Conservation (phyloP, 2,888 invertebrate species). For the Cistogaster globosa region DNA sequence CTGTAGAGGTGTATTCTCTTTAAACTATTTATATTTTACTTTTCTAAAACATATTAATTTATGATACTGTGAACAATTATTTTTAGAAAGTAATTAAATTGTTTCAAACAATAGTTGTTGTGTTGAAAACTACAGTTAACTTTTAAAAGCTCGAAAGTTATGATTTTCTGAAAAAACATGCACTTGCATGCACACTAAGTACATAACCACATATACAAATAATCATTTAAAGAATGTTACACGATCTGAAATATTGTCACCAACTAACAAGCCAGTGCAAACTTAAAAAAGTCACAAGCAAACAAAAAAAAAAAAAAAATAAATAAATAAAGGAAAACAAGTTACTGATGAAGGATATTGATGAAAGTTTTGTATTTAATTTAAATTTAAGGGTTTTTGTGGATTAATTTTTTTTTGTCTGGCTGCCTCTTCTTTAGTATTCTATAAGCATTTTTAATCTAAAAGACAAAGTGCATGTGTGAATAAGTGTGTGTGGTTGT, state of each 20-base stretch:
- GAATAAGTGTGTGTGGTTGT: background rate
- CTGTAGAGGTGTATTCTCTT: conserved; percentile 3
- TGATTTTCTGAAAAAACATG: conserved; percentile 68
- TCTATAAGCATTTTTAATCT: background rate
- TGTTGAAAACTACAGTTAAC: conserved; percentile 68
- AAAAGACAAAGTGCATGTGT: background rate
- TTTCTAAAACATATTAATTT: conserved; percentile 52
- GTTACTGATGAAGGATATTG: conserved; percentile 5
- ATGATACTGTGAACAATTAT: conserved; percentile 62
- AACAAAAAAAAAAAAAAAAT: conserved; percentile 26
- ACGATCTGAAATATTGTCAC: conserved; percentile 31
- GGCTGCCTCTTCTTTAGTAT: background rate
- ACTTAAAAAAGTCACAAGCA: conserved; percentile 12
- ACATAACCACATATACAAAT: background rate
- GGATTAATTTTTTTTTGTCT: background rate
- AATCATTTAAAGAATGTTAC: background rate
- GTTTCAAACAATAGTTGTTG: conserved; percentile 68
- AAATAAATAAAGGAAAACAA: too few species aligned
- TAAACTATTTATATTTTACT: conserved; percentile 17
- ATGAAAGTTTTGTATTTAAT: conserved; percentile 34
- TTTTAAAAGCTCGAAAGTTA: conserved; percentile 65
- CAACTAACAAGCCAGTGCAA: background rate
- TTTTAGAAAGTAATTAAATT: conserved; percentile 71
- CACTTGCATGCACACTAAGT: conserved; percentile 32
- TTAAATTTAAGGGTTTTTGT: conserved; percentile 13